Evolutionary conservation across 2,888 invertebrate species (phyloP).

Genomic region (Melinaea menophilus): DNA sequence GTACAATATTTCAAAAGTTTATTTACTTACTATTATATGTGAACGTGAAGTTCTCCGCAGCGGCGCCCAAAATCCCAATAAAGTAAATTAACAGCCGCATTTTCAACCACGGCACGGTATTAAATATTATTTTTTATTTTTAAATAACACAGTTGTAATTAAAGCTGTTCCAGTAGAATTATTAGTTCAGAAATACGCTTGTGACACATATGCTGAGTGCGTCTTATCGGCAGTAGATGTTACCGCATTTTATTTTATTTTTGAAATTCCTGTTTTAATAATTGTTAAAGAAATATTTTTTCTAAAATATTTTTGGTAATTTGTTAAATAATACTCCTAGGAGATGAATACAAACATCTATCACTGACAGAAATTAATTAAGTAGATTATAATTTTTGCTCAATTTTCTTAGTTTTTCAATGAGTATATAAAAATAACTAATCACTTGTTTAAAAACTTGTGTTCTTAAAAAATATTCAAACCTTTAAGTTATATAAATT

Average conservation of each 20-base stretch:
- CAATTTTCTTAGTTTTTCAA: too few relatives aligned
- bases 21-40: slow-evolving; percentile 43
- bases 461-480: too few relatives aligned
- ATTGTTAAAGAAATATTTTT: not conserved
- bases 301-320: too few relatives aligned
- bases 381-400: too few relatives aligned
- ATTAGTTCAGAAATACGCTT: slow-evolving; percentile 32
- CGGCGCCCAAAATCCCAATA: slow-evolving; percentile 18
- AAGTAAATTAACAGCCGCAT: slow-evolving; percentile 35
- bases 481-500: too few relatives aligned
- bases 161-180: slow-evolving; percentile 29
- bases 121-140: slow-evolving; percentile 27
- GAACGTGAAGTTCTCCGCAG: slow-evolving; percentile 39
- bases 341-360: too few relatives aligned
- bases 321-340: too few relatives aligned
- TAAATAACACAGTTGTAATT: slow-evolving; percentile 24
- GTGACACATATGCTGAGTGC: slow-evolving; percentile 28
- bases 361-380: too few relatives aligned
- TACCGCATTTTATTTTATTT: not conserved
- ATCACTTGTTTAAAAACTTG: too few relatives aligned
- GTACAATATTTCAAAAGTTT: not conserved
- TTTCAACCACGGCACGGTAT: slow-evolving; percentile 26
- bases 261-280: slow-evolving; percentile 1
- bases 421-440: too few relatives aligned
- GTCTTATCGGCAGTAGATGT: slow-evolving; percentile 20